Conservation (phyloP, 2,113 vertebrate genomes). For the Opisthocomus hoazin region DNA sequence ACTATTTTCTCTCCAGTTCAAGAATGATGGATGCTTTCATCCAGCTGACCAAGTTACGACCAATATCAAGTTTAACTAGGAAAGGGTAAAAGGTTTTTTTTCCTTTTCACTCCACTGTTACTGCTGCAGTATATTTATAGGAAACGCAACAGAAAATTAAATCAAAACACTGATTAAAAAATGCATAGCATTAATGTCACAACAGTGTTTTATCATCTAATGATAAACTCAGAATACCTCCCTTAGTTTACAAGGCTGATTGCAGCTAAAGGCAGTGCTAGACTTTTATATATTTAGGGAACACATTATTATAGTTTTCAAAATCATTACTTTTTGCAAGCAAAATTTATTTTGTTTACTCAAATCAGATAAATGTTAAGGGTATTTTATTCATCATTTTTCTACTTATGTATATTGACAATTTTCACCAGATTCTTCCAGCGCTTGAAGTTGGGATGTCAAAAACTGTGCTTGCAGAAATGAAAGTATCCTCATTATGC, state of each 20-base stretch:
- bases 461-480: constrained; percentile 87
- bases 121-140: constrained; percentile 29
- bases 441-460: constrained; percentile 82
- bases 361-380: constrained; percentile 75
- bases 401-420: constrained; percentile 79
- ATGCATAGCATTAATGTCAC: constrained; percentile 83
- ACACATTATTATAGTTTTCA: constrained; percentile 61
- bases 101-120: constrained; percentile 22
- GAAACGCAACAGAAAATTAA: constrained; percentile 72
- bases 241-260: constrained; percentile 57
- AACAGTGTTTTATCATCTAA: constrained; percentile 71
- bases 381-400: constrained; percentile 79
- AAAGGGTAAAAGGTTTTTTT: constrained; percentile 32
- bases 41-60: constrained; percentile 5
- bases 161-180: constrained; percentile 89
- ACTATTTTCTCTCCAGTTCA: neutral
- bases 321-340: constrained; percentile 68
- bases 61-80: constrained; percentile 16
- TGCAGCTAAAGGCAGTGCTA: constrained; percentile 64
- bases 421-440: constrained; percentile 77
- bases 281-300: constrained; percentile 52
- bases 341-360: constrained; percentile 75
- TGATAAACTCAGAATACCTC: constrained; percentile 73
- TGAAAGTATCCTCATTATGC: constrained; percentile 93
- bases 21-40: neutral